A percentile compares a stretch with the other conserved stretches of the same genome.
Evolutionary conservation across 2,113 vertebrate species (phyloP).

Genomic region (Megaceryle maxima): DNA sequence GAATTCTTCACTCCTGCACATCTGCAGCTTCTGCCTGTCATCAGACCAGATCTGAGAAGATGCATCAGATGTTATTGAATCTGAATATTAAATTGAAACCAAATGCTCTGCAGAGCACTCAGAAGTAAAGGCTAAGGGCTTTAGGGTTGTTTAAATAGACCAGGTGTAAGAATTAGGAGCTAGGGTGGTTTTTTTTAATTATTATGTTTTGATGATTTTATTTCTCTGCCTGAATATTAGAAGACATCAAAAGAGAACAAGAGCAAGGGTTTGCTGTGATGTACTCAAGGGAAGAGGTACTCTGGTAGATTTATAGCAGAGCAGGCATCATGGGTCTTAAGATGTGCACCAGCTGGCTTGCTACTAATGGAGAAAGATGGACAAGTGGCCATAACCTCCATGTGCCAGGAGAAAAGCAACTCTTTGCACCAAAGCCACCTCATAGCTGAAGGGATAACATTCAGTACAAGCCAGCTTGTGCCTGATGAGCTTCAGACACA

Average conservation of each 20-base stretch:
- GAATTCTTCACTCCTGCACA: neutral
- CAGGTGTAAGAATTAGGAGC: neutral
- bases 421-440: neutral
- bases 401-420: neutral
- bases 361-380: neutral
- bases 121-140: neutral
- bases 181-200: neutral
- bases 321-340: neutral
- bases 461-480: neutral
- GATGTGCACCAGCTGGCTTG: neutral
- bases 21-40: neutral
- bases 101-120: neutral
- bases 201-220: neutral
- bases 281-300: neutral
- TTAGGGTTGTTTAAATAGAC: neutral
- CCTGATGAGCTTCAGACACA: neutral
- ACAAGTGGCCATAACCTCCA: neutral
- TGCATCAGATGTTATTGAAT: neutral
- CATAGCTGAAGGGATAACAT: neutral
- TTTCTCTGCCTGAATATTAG: neutral
- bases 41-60: neutral
- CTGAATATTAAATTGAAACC: neutral
- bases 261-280: neutral
- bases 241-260: neutral
- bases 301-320: neutral